Percentiles rank a stretch among this genome's conserved stretches.
Conservation (phyloP, 2,888 invertebrate species). For the Lordiphosa fenestrarum region DNA sequence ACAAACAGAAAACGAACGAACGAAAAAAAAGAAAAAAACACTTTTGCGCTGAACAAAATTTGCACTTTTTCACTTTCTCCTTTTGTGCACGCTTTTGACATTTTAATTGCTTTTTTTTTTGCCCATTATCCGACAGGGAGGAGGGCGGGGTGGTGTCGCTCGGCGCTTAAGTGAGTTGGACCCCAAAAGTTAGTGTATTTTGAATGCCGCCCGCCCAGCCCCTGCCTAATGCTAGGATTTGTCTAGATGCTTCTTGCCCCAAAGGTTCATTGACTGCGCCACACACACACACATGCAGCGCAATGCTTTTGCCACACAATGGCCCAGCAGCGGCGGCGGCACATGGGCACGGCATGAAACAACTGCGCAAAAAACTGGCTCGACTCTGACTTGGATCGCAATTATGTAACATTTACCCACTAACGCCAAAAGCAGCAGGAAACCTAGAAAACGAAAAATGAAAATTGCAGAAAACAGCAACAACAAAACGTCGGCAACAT, state of each 20-base stretch:
- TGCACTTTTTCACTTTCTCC: constrained; percentile 70
- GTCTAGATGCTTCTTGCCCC: constrained; percentile 1
- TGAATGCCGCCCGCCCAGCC: too few relatives aligned
- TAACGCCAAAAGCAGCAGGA: constrained; percentile 74
- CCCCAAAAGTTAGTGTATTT: background rate
- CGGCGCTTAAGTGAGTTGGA: background rate
- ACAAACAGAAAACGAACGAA: background rate
- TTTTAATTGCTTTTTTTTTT: constrained; percentile 65
- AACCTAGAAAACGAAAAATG: constrained; percentile 67
- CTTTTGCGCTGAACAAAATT: constrained; percentile 47
- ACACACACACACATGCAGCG: constrained; percentile 6
- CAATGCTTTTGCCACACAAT: constrained; percentile 23
- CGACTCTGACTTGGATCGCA: constrained; percentile 27
- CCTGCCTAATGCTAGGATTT: background rate
- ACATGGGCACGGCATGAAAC: constrained; percentile 17
- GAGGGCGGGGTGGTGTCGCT: background rate
- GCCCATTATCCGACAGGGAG: constrained; percentile 47
- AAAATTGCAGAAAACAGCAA: constrained; percentile 46
- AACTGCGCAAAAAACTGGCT: constrained; percentile 23
- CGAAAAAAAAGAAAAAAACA: constrained; percentile 26
- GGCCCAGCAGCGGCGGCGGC: constrained; percentile 6
- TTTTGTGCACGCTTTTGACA: constrained; percentile 75
- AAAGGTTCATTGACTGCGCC: constrained; percentile 58
- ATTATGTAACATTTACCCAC: constrained; percentile 78
- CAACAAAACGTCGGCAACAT: constrained; percentile 41